Evolutionary conservation across 2,888 invertebrate species (phyloP), one percentile per base, ranked within the genome.

Genomic region (Hymenopus coronatus): DNA sequence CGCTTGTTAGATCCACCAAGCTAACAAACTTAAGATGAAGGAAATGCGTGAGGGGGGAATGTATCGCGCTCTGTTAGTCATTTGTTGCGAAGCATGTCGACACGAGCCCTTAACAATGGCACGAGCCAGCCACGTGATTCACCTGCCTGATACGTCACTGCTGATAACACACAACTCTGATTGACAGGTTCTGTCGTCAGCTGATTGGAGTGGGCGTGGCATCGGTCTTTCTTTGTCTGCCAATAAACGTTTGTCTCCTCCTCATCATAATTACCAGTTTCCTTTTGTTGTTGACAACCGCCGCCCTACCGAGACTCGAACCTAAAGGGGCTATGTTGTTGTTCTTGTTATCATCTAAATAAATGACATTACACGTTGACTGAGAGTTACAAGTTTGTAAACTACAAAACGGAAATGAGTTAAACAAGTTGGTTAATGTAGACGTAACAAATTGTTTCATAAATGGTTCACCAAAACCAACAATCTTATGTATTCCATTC

Each of bases 11-110:
- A 88, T 88, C 84, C 84, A 88, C 28, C 88, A 88, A 30, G 27
- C 28, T 40, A 83, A 82, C 87, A 87, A 81, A 87, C 81, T 81
- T 82, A 82, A 33, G 86, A 27, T 20, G 40, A 40, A 40, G 40
- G 40, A 40, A 40, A 40, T n/a, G 85, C n/a, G 86, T 33, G 82
- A 40, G 82, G 46, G 27, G 88, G 33, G 54, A 70, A 81, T 28
- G 54, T 70, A 81, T 89, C 92, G 93, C 93, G 94, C 93, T 93
- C 93, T 93, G 93, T 91, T 93, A 93, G 93, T 93, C 94, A 93
- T 93, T 94, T 93, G 94, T 92, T 93, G 93, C 94, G 92, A 93
- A 93, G 92, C 94, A 93, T 93, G 93, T 93, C 93, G 94, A 93
- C 93, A 93, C 93, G 93, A 93, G 93, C 93, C 93, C 83, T 54